Conservation (phyloP, 2,113 vertebrate genomes). For the Ursus arctos region DNA sequence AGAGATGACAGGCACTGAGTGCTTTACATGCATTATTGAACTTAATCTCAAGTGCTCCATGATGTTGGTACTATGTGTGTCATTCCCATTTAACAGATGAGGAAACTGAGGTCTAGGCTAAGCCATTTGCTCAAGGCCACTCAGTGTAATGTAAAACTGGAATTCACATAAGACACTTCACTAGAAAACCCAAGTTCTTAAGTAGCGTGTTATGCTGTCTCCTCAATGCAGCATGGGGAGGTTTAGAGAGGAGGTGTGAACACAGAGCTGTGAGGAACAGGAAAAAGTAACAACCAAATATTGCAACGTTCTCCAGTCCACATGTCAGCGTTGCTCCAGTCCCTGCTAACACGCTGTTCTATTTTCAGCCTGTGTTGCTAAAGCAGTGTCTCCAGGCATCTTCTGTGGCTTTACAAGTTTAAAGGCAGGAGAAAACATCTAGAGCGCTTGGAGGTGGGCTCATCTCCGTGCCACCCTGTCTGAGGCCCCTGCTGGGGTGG, state of each 20-base stretch:
- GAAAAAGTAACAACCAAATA: neutral
- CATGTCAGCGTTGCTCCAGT: neutral
- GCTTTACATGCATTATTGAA: neutral
- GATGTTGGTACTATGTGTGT: neutral
- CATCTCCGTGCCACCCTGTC: neutral
- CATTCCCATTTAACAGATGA: neutral
- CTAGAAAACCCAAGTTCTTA: neutral
- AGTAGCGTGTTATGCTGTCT: neutral
- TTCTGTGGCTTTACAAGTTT: neutral
- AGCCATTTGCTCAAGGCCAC: neutral
- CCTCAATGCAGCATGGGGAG: neutral
- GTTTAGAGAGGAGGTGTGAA: neutral
- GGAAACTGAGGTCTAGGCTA: neutral
- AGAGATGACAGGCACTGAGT: neutral
- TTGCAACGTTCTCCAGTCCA: neutral
- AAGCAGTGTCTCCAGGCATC: neutral
- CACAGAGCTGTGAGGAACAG: neutral
- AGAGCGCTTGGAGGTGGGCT: rapidly evolving
- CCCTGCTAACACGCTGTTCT: neutral
- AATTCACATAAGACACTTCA: neutral
- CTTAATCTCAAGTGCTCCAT: neutral
- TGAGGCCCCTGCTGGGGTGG: neutral
- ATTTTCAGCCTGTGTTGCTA: neutral
- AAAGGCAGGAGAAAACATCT: neutral
- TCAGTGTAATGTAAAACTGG: neutral